Evolutionary conservation across 2,888 invertebrate species (phyloP).

Genomic region (Macropis europaea): DNA sequence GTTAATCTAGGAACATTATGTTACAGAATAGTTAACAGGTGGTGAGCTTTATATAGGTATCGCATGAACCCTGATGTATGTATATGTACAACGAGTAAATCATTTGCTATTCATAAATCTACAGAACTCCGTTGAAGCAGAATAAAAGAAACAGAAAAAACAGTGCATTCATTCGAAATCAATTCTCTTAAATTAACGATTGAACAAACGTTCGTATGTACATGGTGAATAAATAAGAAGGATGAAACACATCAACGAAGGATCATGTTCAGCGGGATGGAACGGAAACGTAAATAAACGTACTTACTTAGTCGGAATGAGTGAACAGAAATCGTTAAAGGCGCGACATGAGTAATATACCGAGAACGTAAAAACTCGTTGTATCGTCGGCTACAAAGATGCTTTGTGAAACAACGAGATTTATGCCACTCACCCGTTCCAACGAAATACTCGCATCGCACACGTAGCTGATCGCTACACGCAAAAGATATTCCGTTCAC

Average conservation of each 20-base stretch:
- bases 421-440: constrained; percentile 50
- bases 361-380: background rate
- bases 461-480: constrained; percentile 29
- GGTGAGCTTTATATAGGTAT: constrained; percentile 19
- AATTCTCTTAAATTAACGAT: no score
- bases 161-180: no score
- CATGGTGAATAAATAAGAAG: no score
- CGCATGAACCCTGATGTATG: constrained; percentile 14
- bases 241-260: no score
- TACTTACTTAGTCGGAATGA: no score
- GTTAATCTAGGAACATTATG: constrained; percentile 1
- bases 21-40: constrained; percentile 32
- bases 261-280: no score
- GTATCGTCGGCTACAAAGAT: no score
- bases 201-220: no score
- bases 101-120: constrained; percentile 7
- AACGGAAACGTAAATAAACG: no score
- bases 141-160: no score
- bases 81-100: constrained; percentile 26
- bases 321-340: no score
- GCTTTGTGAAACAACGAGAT: background rate
- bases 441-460: constrained; percentile 27
- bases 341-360: background rate
- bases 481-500: constrained; percentile 11
- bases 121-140: constrained; percentile 8